Evolutionary conservation across 2,888 invertebrate species (phyloP).

Genomic region (Ichneumoninae sp.): DNA sequence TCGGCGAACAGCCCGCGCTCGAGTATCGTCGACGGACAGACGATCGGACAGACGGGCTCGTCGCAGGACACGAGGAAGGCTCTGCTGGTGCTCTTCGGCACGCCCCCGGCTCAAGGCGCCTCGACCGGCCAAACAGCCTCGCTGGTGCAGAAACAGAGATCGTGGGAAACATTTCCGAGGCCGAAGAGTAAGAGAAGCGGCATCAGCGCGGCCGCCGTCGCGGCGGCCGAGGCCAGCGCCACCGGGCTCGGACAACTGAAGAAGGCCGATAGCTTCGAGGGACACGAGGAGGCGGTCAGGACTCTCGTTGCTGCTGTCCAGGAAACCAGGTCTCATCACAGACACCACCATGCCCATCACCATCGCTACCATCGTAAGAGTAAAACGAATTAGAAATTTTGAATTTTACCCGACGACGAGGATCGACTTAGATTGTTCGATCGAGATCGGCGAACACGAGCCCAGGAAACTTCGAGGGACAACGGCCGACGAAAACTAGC

Average conservation of each 20-base stretch:
- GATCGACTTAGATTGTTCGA: background rate
- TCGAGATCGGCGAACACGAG: background rate
- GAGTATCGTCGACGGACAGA: constrained; percentile 84
- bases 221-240: constrained; percentile 68
- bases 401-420: background rate
- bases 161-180: constrained; percentile 88
- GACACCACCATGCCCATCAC: constrained; percentile 80
- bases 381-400: constrained; percentile 79
- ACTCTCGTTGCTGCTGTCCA: constrained; percentile 89
- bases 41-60: constrained; percentile 70
- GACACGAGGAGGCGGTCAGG: constrained; percentile 89
- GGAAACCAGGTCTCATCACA: constrained; percentile 86
- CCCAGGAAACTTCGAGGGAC: background rate
- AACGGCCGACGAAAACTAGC: background rate
- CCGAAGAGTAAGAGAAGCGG: constrained; percentile 80
- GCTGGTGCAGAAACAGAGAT: constrained; percentile 87
- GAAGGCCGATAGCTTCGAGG: constrained; percentile 89
- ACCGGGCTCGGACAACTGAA: constrained; percentile 83
- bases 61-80: constrained; percentile 84
- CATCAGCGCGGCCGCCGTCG: constrained; percentile 67
- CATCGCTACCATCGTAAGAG: constrained; percentile 81
- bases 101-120: constrained; percentile 72
- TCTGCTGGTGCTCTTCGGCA: constrained; percentile 85
- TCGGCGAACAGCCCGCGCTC: constrained; percentile 86
- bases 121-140: constrained; percentile 73